These are phyloP conservation scores for Rhimphoctona megacephalus DNA, from an alignment of 2,888 invertebrate species.

Conservation along the genomic window DNA sequence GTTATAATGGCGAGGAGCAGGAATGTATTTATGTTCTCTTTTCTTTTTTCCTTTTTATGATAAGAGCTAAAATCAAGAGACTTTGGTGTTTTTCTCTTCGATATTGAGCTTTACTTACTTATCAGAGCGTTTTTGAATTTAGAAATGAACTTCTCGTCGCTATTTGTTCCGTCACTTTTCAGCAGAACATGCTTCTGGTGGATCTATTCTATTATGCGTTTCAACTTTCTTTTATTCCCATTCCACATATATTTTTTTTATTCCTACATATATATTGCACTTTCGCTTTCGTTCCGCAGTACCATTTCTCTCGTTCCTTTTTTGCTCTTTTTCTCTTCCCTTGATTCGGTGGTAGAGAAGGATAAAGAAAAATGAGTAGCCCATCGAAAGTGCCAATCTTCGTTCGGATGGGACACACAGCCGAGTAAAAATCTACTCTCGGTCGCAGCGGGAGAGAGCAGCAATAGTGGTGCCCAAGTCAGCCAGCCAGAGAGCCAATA, in stretches of 20 bases:
- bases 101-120: background rate
- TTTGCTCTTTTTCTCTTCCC: background rate
- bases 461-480: conserved; percentile 47
- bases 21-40: background rate
- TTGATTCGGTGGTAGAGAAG: conserved; percentile 42
- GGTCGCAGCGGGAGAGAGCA: conserved; percentile 32
- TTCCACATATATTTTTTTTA: conserved; percentile 19
- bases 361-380: conserved; percentile 63
- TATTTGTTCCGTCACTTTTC: background rate
- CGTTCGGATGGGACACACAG: conserved; percentile 72
- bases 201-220: conserved; percentile 26
- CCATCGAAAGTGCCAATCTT: conserved; percentile 78
- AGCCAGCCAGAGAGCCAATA: conserved; percentile 56
- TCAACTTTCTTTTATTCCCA: conserved; percentile 18
- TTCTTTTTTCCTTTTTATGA: background rate
- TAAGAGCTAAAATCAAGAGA: too few relatives aligned
- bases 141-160: background rate
- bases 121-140: too few relatives aligned
- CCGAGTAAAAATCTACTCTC: conserved; percentile 74
- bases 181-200: background rate
- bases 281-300: conserved; percentile 19
- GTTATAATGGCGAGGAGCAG: background rate
- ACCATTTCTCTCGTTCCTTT: background rate
- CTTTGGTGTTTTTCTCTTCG: background rate
- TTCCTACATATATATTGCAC: conserved; percentile 16